These are phyloP conservation scores for Morpho deidamia DNA, from an alignment of 2,888 invertebrate species.

Conservation along the genomic window DNA sequence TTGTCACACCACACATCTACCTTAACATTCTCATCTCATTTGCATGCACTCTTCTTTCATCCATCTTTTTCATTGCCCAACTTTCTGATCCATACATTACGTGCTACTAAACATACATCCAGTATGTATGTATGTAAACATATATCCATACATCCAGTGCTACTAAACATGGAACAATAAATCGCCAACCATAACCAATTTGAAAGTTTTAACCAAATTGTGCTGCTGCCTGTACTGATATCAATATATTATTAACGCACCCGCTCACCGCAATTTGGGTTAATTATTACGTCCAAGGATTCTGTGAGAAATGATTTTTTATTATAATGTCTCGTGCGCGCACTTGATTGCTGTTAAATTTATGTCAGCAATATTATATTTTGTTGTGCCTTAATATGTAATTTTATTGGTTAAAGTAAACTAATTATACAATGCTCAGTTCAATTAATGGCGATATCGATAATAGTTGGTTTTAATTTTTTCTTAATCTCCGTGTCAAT, in stretches of 20 bases:
- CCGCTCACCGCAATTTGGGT: slow-evolving; percentile 32
- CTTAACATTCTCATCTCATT: too few species aligned
- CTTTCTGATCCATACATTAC: too few species aligned
- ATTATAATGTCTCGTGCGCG: slow-evolving; percentile 14
- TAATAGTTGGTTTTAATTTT: slow-evolving; percentile 2
- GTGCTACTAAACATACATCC: too few species aligned
- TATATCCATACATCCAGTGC: too few species aligned
- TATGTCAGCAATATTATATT: slow-evolving; percentile 2
- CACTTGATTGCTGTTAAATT: slow-evolving; percentile 8
- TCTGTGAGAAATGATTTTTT: slow-evolving; percentile 21
- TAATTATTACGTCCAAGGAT: slow-evolving; percentile 31
- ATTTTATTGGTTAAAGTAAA: slow-evolving; percentile 17
- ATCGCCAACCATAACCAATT: too few species aligned
- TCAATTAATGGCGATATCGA: slow-evolving; percentile 1
- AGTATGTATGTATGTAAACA: too few species aligned
- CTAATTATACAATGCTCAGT: slow-evolving; percentile 16
- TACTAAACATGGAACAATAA: too few species aligned
- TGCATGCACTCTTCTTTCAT: too few species aligned
- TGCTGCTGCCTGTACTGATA: slow-evolving; percentile 5
- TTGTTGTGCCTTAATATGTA: slow-evolving; percentile 15
- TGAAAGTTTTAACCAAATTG: not conserved
- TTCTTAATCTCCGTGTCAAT: slow-evolving; percentile 3
- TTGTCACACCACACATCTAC: too few species aligned
- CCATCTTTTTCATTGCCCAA: too few species aligned
- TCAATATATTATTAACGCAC: slow-evolving; percentile 6